These are phyloP conservation scores for Epicampocera succincta DNA, from an alignment of 2,888 invertebrate genomes.

Conservation along the genomic window DNA sequence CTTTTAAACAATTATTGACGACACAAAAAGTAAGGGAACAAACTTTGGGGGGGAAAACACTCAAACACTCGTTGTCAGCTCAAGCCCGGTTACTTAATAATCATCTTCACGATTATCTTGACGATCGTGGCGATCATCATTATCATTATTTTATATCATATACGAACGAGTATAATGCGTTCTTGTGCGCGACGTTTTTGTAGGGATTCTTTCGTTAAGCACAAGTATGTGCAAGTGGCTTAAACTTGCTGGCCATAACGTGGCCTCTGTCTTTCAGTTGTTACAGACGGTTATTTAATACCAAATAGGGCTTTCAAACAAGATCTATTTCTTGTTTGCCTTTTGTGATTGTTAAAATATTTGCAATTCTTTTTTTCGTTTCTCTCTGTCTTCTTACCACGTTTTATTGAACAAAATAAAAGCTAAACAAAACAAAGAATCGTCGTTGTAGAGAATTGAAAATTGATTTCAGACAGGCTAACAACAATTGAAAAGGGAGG, in stretches of 20 bases:
- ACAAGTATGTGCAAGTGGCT: slow-evolving; percentile 33
- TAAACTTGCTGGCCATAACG: slow-evolving; percentile 37
- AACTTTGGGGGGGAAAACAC: background rate
- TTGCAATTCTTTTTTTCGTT: slow-evolving; percentile 56
- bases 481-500: background rate
- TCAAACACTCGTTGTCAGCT: background rate
- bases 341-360: slow-evolving; percentile 67
- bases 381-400: background rate
- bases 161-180: slow-evolving; percentile 30
- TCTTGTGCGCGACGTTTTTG: slow-evolving; percentile 7
- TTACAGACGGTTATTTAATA: slow-evolving; percentile 34
- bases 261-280: slow-evolving; percentile 17
- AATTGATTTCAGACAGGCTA: slow-evolving; percentile 20
- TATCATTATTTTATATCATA: slow-evolving; percentile 25
- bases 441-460: slow-evolving; percentile 30
- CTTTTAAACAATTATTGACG: slow-evolving; percentile 33
- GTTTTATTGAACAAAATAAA: slow-evolving; percentile 11
- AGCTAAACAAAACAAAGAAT: background rate
- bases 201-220: slow-evolving; percentile 25
- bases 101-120: slow-evolving; percentile 29
- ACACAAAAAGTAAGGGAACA: slow-evolving; percentile 9
- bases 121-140: slow-evolving; percentile 29
- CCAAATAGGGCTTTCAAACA: slow-evolving; percentile 59
- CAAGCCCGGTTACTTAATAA: slow-evolving; percentile 1
- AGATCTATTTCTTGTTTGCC: slow-evolving; percentile 66